Evolutionary conservation across 2,888 invertebrate species (phyloP), one percentile per base, ranked within the genome.

Genomic region (Macrosiphum euphorbiae): DNA sequence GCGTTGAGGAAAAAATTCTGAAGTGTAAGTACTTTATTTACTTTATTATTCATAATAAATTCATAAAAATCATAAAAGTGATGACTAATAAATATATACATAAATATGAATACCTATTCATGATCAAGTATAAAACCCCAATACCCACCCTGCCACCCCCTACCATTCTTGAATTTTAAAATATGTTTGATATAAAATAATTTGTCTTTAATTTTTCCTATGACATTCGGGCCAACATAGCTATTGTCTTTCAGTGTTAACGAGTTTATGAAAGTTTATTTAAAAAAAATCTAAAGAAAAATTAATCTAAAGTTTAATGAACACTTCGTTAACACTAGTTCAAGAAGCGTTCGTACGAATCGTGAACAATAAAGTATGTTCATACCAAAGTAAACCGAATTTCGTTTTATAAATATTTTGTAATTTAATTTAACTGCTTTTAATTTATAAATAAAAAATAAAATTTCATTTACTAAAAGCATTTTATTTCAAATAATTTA

Each of bases 181-280:
- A 58, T 58, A 78, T 35, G 20, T 78, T 78, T 41, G 3, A 20
- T 78, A 78, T 44, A 44, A 44, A 44, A 44, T 44, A 44, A 44
- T 44, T 44, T 44, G 5, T 44, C 7, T 44, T 5, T 44, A 44
- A 44, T 44, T 44, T 44, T 44, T 44, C 7, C 7, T 44, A 44
- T 44, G 44, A 44, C 44, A 44, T 26, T 52, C 3, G 13, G 24
- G 16, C 1, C 41, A 84, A 91, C 20, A n/a, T n/a, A 91, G 28
- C 84, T 91, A 52, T 91, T 52, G 28, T 52, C 24, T 41, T 91
- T 78, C 35, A 2, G 44, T 86, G n/a, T 86, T 86, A 92, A 58
- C 16, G n/a, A 92, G 86, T 92, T 92, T 92, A 92, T 61, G 58
- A 92, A 92, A 92, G 86, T 92, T 92, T 44, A 44, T 47, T 86